These are phyloP conservation scores for Microcebus ravelobensis DNA, from an alignment of 2,113 vertebrate species.

Conservation along the genomic window DNA sequence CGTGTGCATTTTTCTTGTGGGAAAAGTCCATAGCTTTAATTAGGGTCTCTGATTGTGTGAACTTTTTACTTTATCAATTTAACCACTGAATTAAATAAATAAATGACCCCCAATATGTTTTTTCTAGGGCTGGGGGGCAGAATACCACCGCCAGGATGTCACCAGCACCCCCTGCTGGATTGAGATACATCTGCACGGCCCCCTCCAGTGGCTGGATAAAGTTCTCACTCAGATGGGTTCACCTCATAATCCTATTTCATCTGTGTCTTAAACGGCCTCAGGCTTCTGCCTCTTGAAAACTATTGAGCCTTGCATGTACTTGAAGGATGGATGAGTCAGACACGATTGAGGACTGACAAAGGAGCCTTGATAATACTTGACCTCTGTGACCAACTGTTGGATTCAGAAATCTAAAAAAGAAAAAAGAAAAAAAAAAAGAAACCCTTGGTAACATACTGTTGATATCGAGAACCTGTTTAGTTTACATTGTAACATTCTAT, in stretches of 20 bases:
- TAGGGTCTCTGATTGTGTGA: background rate
- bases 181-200: constrained; percentile 98
- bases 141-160: constrained; percentile 99
- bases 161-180: constrained; percentile 99
- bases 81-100: background rate
- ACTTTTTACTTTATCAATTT: background rate
- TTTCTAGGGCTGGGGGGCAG: constrained; percentile 97
- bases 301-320: constrained; percentile 91
- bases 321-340: constrained; percentile 94
- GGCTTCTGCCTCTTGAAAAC: constrained; percentile 81
- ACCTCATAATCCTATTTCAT: constrained; percentile 98
- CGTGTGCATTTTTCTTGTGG: background rate
- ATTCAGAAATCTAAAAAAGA: constrained; percentile 82
- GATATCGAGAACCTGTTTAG: constrained; percentile 84
- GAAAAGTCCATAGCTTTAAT: background rate
- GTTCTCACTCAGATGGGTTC: constrained; percentile 99
- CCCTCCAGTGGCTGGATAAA: constrained; percentile 99
- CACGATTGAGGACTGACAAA: constrained; percentile 86
- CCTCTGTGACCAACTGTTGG: constrained; percentile 96
- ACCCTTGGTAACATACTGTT: constrained; percentile 76
- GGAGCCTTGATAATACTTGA: constrained; percentile 96
- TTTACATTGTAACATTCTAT: constrained; percentile 89
- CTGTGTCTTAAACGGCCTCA: constrained; percentile 92
- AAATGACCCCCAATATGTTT: constrained; percentile 24
- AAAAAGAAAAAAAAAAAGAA: no score